Conservation (phyloP, 2,113 vertebrate genomes). For the Pluvialis apricaria region DNA sequence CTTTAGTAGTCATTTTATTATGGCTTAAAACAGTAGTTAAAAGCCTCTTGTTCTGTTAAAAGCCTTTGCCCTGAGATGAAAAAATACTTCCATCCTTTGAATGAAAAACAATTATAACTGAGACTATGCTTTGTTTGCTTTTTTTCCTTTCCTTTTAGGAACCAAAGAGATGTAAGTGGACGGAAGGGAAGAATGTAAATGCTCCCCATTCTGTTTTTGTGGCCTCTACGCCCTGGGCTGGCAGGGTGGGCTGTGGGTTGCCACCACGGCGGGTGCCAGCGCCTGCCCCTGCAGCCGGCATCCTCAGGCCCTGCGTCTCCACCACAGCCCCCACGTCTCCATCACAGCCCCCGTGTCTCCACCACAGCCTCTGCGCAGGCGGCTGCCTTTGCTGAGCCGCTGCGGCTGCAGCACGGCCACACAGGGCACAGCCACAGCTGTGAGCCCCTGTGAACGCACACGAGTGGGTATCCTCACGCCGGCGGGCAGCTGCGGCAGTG, state of each 20-base stretch:
- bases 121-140: background rate
- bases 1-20: background rate
- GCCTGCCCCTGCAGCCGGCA: background rate
- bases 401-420: background rate
- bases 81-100: background rate
- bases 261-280: accelerated
- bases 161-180: background rate
- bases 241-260: background rate
- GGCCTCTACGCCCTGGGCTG: no score
- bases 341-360: no score
- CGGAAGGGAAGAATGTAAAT: background rate
- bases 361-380: no score
- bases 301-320: background rate
- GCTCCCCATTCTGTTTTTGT: background rate
- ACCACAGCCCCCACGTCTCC: background rate
- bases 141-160: background rate
- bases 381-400: accelerated
- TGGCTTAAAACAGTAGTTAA: background rate
- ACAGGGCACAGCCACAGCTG: accelerated
- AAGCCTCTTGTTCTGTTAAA: background rate
- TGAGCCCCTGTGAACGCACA: background rate
- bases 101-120: background rate
- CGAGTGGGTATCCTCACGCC: accelerated
- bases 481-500: background rate
- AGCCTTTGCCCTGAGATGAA: background rate